Evolutionary conservation across 2,113 vertebrate species (phyloP), one percentile per base, ranked within the genome.

Genomic region (Dicentrarchus labrax): DNA sequence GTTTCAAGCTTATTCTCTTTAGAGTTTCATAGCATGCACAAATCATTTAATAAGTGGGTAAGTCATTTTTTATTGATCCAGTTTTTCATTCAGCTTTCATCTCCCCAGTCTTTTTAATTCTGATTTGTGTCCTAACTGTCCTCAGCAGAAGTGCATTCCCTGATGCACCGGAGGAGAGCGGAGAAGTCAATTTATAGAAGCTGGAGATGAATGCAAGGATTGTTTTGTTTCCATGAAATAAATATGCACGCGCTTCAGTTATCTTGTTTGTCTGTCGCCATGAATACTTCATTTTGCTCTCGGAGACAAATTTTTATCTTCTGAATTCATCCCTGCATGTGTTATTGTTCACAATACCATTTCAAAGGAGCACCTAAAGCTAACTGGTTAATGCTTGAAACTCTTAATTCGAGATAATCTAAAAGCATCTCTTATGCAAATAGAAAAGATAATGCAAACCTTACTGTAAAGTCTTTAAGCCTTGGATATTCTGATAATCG

Each of bases 51-150:
- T 71, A 86, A 89, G 83, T 84, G 78, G 82, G 67, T 47, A 84
- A 90, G 84, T 92, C 82, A 92, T 92, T 86, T 93, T 80, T 92
- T 91, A 90, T 92, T 90, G 89, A 93, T 92, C 80, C 21, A 17
- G 9, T 78, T 80, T 80, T 78, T 88, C 72, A 86, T 91, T 87
- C 68, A 76, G 80, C 83, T 86, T 89, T 92, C 78, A 91, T 89
- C 73, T 90, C 72, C 62, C 3, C 65, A 43, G 75, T 22, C 77
- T 80, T 85, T 88, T 88, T 77, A 87, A 92, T 83, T 86, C 74
- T 78, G 73, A 88, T 91, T 88, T 90, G 86, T 72, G 64, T 89
- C 57, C 74, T 84, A 68, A 83, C 86, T 75, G 72, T 74, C 74
- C 72, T 51, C 50, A 74, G 79, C 38, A 8, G 60, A 64, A 57